Base-by-base conservation (phyloP, 2,797 vertebrate species). In the Acrossocheilus fasciatus region DNA sequence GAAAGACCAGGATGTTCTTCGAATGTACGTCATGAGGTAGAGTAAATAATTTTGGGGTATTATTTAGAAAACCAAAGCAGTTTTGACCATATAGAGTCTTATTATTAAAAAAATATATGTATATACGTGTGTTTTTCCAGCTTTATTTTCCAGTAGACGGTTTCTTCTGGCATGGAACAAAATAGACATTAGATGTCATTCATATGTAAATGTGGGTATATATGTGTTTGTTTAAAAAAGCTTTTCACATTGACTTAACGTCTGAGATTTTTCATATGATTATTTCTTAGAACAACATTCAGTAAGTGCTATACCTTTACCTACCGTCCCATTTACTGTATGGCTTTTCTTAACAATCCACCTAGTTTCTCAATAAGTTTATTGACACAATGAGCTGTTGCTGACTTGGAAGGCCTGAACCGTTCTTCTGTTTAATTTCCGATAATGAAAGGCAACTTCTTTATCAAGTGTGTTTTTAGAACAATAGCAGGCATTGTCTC, bases 401-500 rank as follows among this genome's bases (percentile, higher is more conserved):
- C 89, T 88, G 91, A 89, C 90, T 91, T 93, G 89, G 91, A 91
- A 92, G 92, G 87, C 85, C 86, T 89, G 80, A 88, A 89, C 92
- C 91, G 93, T 92, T 93, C 90, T 90, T 93, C 92, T 91, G 86
- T 92, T 93, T 93, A 91, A 93, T 93, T 92, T 80, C 45, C 69
- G 59, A 50, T 85, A 85, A 85, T 78, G 83, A 78, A 70, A 85
- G 39, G 34, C 17, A 57, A 57, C 90, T 93, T 94, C 80, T 92
- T 90, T 91, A 91, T 86, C 86, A 89, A 87, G 69, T 50, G 87
- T 81, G 78, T 79, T 73, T 84, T 70, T 52, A 57, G 88, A 89
- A 92, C 90, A 92, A 92, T 91, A 89, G 81, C 86, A 89, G 85
- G 59, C 86, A 84, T 85, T 80, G 64, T 52, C 47, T 85, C 64